Evolutionary conservation across 2,888 invertebrate genomes (phyloP).

Genomic region (Phytoseiulus persimilis): DNA sequence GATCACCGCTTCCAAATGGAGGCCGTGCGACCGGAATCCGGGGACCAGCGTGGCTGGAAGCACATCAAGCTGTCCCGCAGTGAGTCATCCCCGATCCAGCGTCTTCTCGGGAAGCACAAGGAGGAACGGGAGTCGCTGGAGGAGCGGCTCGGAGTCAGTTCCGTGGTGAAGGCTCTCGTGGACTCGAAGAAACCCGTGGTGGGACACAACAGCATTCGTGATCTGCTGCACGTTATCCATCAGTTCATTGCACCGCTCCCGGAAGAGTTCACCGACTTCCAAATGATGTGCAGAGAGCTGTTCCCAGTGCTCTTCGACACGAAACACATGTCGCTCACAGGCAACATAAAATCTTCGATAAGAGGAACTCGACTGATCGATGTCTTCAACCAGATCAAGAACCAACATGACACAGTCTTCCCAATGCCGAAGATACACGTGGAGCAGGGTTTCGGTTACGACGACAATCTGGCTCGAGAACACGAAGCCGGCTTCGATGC

Average conservation of each 20-base stretch:
- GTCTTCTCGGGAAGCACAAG: background rate
- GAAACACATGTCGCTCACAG: background rate
- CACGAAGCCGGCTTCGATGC: slow-evolving; percentile 33
- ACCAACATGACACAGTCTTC: background rate
- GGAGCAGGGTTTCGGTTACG: background rate
- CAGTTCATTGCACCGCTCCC: slow-evolving; percentile 25
- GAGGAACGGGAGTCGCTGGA: background rate
- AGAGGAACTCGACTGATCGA: background rate
- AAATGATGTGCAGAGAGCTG: slow-evolving; percentile 1
- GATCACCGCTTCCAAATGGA: slow-evolving; percentile 17
- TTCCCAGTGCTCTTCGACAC: slow-evolving; percentile 27
- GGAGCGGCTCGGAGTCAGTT: background rate
- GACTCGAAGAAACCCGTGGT: slow-evolving; percentile 19
- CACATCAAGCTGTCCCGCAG: slow-evolving; percentile 6
- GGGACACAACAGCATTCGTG: slow-evolving; percentile 12
- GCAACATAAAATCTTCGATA: background rate
- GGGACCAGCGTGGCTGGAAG: background rate
- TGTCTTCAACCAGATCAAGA: slow-evolving; percentile 8
- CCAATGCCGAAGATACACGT: background rate
- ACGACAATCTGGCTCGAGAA: background rate
- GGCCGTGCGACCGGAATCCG: background rate
- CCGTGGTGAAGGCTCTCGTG: background rate
- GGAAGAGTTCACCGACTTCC: slow-evolving; percentile 16
- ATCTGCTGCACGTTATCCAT: background rate
- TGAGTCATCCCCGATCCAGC: background rate